Evolutionary conservation across 2,888 invertebrate genomes (phyloP), one percentile per base, ranked within the genome.

Genomic region (Andrena chrysosceles): DNA sequence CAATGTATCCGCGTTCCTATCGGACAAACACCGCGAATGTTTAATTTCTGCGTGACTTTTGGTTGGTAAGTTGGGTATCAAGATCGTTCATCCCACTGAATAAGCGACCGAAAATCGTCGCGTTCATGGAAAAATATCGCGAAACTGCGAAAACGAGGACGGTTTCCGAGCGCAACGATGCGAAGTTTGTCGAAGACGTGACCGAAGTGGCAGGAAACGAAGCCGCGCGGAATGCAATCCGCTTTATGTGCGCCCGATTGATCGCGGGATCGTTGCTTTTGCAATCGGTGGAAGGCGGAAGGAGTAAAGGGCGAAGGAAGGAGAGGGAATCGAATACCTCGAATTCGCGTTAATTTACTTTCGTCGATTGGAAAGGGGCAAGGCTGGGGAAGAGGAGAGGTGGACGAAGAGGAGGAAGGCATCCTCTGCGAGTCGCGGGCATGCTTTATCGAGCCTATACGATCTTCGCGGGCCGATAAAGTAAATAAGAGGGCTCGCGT

Each of bases 401-500:
- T 2, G 29, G 26, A 31, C 54, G 64, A 69, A 33, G 67, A 54
- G 62, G 64, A 66, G 33, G 60, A 81, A 77, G 78, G 74, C 59
- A 85, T 85, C 76, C 85, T 87, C 74, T 82, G 78, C 77, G 64
- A 88, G 80, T 79, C 83, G 87, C 86, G 84, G 81, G 71, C 56
- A 76, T 64, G 82, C 77, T 86, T 91, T 90, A 91, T 91, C 91
- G 87, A 82, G 70, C 73, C 85, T 83, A 82, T 85, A 86, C 89
- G 87, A 91, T 91, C 91, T 91, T 71, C 70, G 83, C 77, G 78
- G 84, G 83, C 73, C 90, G 89, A 90, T 89, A 90, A 91, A 90
- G 90, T 89, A 90, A 91, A 91, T 91, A 91, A 91, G 89, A 91
- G 90, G 88, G 88, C 87, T 88, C 85, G 89, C 90, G 86, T 84